Evolutionary conservation across 2,797 vertebrate genomes (phyloP).

Genomic region (Sebastes taczanowskii): DNA sequence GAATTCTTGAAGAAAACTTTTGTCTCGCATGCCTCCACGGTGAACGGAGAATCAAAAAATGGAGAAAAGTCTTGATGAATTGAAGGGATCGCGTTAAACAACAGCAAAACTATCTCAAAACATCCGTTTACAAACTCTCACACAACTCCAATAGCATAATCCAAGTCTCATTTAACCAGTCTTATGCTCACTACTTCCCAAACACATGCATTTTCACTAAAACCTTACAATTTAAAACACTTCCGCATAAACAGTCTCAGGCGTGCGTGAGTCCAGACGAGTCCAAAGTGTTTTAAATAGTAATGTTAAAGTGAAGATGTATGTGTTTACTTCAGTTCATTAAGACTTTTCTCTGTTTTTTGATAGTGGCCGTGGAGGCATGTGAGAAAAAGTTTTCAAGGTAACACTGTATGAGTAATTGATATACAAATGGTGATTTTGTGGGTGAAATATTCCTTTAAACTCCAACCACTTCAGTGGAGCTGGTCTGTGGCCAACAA

Average conservation of each 20-base stretch:
- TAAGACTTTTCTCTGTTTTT: not conserved
- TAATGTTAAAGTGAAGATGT: not conserved
- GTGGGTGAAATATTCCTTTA: not conserved
- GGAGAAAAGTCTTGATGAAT: not conserved
- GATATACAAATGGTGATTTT: not conserved
- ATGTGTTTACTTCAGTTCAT: not conserved
- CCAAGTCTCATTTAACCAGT: not conserved
- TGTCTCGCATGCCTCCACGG: not conserved
- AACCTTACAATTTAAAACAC: not conserved
- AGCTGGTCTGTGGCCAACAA: slow-evolving; percentile 12
- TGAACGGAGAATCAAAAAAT: not conserved
- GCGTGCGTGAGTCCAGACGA: not conserved
- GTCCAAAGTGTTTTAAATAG: not conserved
- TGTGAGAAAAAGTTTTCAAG: too few relatives aligned
- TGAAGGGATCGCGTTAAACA: not conserved
- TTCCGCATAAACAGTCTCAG: not conserved
- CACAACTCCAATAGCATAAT: not conserved
- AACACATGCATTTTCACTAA: not conserved
- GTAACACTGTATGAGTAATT: not conserved
- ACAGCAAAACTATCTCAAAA: not conserved
- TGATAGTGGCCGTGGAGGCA: too few relatives aligned
- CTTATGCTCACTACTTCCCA: not conserved
- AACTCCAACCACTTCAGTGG: slow-evolving; percentile 1
- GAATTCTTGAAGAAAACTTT: not conserved
- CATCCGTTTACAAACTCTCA: not conserved